Conservation (phyloP, 2,113 vertebrate species). For the Athene noctua region DNA sequence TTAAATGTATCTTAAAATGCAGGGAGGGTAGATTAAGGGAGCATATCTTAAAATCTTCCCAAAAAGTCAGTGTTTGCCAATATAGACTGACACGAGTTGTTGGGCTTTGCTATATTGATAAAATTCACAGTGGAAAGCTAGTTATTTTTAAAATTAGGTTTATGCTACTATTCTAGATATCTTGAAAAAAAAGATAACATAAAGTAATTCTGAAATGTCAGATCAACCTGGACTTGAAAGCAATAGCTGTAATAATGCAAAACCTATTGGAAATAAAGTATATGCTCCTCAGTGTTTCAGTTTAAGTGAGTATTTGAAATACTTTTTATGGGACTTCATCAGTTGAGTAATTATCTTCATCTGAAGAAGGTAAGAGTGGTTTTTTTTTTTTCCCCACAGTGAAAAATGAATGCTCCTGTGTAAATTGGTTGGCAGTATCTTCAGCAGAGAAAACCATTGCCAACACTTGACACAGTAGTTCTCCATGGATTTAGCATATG, state of each 20-base stretch:
- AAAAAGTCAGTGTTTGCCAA: neutral
- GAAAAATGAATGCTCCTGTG: neutral
- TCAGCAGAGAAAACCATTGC: neutral
- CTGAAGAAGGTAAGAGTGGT: neutral
- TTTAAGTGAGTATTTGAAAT: neutral
- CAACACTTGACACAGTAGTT: neutral
- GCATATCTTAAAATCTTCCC: neutral
- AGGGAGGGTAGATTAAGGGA: neutral
- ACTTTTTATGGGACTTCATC: neutral
- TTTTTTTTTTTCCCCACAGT: neutral
- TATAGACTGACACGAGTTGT: neutral
- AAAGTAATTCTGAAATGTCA: neutral
- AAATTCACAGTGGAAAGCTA: neutral
- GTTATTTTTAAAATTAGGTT: neutral
- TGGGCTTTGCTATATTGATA: neutral
- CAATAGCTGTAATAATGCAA: neutral
- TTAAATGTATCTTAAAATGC: neutral
- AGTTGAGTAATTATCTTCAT: neutral
- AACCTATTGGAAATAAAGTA: neutral
- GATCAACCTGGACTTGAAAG: neutral
- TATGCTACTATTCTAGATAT: neutral
- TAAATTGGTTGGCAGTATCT: neutral
- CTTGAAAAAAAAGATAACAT: neutral
- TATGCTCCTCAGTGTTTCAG: neutral
- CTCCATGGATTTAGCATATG: neutral